Evolutionary conservation across 1,140 invertebrate species (phyloP), one percentile per base, ranked within the genome.

Genomic region (Pachyrhynchus sulphureomaculatus): DNA sequence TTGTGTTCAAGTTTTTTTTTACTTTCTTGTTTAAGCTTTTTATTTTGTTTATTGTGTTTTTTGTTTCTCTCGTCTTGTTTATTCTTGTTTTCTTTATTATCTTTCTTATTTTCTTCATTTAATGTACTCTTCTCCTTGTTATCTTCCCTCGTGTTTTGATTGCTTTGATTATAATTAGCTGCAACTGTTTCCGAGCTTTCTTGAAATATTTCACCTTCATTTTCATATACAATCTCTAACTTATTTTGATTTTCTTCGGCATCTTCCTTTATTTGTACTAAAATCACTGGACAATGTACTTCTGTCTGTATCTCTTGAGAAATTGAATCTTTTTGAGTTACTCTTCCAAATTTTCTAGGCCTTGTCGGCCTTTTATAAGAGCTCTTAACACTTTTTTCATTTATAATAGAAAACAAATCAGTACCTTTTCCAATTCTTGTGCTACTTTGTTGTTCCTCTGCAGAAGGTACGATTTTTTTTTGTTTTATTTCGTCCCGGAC

Each of bases 261-360:
- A 26, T 26, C 24, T 4, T 26, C 6, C 41, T 17, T 4, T 21
- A 33, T 26, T 26, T 26, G 24, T 32, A 44, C 24, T 42, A 54
- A 44, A 56, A 48, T 49, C 36, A 58, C 29, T 3, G 48, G 37
- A 26, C 49, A 52, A 23, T 61, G 58, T 21, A 51, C 39, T 26
- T 64, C 57, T 1, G 64, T 68, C 36, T 68, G 67, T 20, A 66
- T 66, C 66, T 68, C 64, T 47, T 68, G 60, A 9, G 57, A 53
- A 12, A 56, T 17, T 18, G 41, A 34, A 21, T 34, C 33, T 24
- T 17, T 18, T 47, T 39, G 5, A 34, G 4, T 59, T 13, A 21
- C 2, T 29, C n/a, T 52, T 42, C 29, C 52, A 15, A 24, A 5
- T 13, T 32, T 57, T 18, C 15, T 34, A 5, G 15, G 12, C 12